phyloP scores from a whole-genome alignment of 2,888 invertebrate species.

The Bombyx huttoni region DNA sequence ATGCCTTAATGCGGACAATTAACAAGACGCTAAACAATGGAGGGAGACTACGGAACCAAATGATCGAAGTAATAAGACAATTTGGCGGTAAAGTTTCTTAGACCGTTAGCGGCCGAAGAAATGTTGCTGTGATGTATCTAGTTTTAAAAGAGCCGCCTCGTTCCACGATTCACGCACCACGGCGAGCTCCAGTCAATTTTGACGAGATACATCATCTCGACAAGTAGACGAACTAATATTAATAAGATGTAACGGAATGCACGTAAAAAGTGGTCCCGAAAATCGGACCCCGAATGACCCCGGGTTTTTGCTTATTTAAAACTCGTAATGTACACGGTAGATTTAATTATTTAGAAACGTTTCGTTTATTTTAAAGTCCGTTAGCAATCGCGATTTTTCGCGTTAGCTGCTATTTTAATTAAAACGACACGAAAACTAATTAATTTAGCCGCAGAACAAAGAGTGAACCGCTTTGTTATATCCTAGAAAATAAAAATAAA shows the following conservation, averaged over 20 bases:
- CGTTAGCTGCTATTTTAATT: too few species aligned
- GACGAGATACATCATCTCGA: constrained; percentile 9
- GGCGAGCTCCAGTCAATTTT: constrained; percentile 2
- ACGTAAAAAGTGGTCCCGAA: constrained; percentile 11
- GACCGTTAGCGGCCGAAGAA: constrained; percentile 15
- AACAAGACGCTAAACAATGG: constrained; percentile 23
- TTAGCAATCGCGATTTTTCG: too few species aligned
- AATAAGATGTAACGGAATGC: constrained; percentile 2
- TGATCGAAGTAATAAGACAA: constrained; percentile 23
- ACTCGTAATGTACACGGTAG: constrained; percentile 8
- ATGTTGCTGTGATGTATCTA: neutral
- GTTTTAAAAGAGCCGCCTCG: neutral
- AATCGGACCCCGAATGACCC: constrained; percentile 13
- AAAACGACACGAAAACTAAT: neutral
- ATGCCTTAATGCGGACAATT: constrained; percentile 48
- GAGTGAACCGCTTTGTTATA: neutral
- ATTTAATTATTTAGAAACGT: neutral
- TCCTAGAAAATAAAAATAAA: neutral
- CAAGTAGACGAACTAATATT: constrained; percentile 6
- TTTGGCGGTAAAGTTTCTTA: constrained; percentile 18
- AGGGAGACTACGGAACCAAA: constrained; percentile 22
- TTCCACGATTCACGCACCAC: neutral
- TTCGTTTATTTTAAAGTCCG: neutral
- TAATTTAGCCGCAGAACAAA: neutral
- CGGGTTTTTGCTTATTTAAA: constrained; percentile 6